Percentiles rank a stretch among this genome's conserved stretches.
phyloP scores from a whole-genome alignment of 2,888 invertebrate genomes.

The Cryptus viduatorius region DNA sequence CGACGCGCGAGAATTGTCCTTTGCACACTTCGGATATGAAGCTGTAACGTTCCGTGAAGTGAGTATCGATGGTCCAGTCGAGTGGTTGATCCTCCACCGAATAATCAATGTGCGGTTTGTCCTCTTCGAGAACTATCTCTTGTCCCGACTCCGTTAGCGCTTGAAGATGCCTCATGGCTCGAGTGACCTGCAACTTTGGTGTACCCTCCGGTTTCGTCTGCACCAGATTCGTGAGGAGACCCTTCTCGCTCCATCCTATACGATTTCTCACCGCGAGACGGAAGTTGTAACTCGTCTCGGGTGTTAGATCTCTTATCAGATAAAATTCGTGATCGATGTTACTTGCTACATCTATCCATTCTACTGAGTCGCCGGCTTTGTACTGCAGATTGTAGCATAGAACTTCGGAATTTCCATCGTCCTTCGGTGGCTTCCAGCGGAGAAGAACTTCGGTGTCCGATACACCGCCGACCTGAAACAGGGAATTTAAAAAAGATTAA shows the following conservation, averaged over 20 bases:
- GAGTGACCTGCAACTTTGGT: constrained; percentile 91
- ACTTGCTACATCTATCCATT: constrained; percentile 94
- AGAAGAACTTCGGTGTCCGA: constrained; percentile 95
- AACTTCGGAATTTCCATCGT: constrained; percentile 96
- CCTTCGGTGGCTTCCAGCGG: constrained; percentile 96
- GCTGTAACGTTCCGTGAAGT: constrained; percentile 91
- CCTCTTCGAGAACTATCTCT: constrained; percentile 88
- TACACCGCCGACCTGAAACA: constrained; percentile 86
- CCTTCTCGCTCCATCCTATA: constrained; percentile 97
- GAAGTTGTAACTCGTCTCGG: constrained; percentile 94
- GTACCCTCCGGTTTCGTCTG: constrained; percentile 90
- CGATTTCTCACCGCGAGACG: constrained; percentile 94
- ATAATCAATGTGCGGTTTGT: constrained; percentile 90
- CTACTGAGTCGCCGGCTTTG: constrained; percentile 90
- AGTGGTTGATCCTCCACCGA: constrained; percentile 90
- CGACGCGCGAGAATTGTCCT: constrained; percentile 94
- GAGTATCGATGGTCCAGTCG: constrained; percentile 89
- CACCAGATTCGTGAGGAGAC: constrained; percentile 91
- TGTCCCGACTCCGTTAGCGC: constrained; percentile 94
- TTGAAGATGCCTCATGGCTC: constrained; percentile 94
- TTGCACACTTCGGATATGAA: constrained; percentile 94
- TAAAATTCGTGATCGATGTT: constrained; percentile 98
- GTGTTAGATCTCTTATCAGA: constrained; percentile 91
- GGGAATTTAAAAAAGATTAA: neutral
- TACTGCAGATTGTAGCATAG: constrained; percentile 96